Conservation (phyloP, 2,113 vertebrate species). For the Macquaria australasica region DNA sequence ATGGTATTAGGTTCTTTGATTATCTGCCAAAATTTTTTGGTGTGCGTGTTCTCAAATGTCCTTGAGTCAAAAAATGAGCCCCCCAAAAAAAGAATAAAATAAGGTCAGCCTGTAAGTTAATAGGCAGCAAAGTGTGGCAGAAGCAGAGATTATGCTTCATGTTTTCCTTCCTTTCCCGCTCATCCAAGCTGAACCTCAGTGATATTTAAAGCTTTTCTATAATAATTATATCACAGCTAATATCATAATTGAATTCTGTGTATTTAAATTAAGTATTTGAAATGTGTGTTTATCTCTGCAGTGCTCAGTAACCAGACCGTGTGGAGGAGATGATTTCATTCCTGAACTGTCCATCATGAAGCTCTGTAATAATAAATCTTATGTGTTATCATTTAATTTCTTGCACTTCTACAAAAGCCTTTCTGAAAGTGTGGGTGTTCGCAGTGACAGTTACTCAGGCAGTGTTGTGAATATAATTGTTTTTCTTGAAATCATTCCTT, state of each 20-base stretch:
- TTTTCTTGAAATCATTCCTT: conserved; percentile 34
- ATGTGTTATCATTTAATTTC: conserved; percentile 62
- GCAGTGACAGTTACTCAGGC: conserved; percentile 9
- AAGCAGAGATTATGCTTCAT: conserved; percentile 29
- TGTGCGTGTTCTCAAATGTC: conserved; percentile 31
- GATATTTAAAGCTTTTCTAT: conserved; percentile 40
- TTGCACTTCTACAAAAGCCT: conserved; percentile 50
- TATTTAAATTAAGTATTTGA: conserved; percentile 55
- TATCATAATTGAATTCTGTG: conserved; percentile 67
- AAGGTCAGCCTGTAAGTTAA: conserved; percentile 42
- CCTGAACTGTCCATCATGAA: conserved; percentile 48
- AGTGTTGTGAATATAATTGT: conserved; percentile 29
- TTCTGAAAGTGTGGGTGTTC: conserved; percentile 25
- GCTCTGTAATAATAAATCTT: conserved; percentile 38
- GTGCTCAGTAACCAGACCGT: conserved; percentile 23
- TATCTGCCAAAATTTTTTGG: conserved; percentile 5
- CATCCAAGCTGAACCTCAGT: conserved; percentile 38
- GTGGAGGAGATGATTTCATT: conserved; percentile 45
- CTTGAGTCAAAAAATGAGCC: conserved; percentile 31
- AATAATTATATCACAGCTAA: conserved; percentile 54
- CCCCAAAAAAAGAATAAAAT: conserved; percentile 25
- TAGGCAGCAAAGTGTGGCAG: conserved; percentile 9
- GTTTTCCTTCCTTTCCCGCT: conserved; percentile 22
- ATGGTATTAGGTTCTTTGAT: conserved; percentile 29
- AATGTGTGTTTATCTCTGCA: conserved; percentile 55